Evolutionary conservation across 1,140 invertebrate genomes (phyloP).

Genomic region (Drosophila trapezifrons): DNA sequence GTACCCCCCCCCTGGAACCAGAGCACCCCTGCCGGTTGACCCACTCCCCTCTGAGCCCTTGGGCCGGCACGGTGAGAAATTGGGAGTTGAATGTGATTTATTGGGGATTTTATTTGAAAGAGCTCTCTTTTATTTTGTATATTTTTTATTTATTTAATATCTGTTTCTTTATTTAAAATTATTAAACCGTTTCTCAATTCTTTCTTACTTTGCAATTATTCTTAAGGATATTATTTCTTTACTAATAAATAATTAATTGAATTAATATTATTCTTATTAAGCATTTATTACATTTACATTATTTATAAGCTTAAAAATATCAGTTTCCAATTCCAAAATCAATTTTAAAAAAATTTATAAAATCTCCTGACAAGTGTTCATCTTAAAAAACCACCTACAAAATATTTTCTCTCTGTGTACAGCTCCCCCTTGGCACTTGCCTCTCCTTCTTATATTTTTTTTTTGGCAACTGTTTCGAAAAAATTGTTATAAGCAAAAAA

Average conservation of each 20-base stretch:
- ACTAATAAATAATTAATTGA: neutral
- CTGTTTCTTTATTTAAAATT: neutral
- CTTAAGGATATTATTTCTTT: neutral
- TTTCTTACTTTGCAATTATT: neutral
- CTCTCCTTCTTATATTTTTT: constrained; percentile 22
- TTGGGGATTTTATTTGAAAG: neutral
- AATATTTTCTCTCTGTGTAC: constrained; percentile 2
- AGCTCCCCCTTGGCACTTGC: constrained; percentile 4
- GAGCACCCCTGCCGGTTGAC: constrained; percentile 5
- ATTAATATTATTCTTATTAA: too few species aligned
- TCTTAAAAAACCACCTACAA: neutral
- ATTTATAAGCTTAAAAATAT: neutral
- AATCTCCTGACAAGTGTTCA: neutral
- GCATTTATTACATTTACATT: too few species aligned
- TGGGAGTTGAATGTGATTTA: too few species aligned
- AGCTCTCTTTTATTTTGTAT: neutral
- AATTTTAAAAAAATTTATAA: neutral
- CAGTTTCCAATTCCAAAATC: neutral
- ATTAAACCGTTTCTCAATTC: too few species aligned
- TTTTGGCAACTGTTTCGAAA: constrained; percentile 79
- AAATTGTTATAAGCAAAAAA: constrained; percentile 36
- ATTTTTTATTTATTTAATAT: neutral
- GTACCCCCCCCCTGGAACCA: neutral
- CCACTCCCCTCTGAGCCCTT: neutral
- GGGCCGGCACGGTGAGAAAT: neutral